Conservation (phyloP, 2,888 invertebrate species). For the Apamea monoglypha region DNA sequence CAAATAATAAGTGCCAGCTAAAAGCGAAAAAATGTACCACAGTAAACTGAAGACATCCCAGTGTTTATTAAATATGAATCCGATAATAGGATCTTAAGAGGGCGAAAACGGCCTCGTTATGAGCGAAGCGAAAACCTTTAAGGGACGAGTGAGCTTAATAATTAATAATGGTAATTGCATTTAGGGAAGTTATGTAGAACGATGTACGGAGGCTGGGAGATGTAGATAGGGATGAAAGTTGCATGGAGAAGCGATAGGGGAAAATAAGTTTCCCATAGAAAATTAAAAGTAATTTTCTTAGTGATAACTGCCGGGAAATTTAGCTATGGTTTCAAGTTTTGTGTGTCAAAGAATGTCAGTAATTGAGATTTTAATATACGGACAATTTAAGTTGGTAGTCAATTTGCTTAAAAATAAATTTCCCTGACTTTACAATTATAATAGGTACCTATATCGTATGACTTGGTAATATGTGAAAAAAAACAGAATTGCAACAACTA, state of each 20-base stretch:
- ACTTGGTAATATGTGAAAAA: background rate
- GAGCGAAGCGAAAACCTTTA: conserved; percentile 48
- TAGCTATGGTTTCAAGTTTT: background rate
- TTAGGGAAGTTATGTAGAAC: conserved; percentile 36
- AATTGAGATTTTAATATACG: background rate
- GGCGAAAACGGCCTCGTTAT: conserved; percentile 35
- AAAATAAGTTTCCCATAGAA: background rate
- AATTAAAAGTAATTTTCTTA: background rate
- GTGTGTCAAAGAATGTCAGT: background rate
- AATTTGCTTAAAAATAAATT: background rate
- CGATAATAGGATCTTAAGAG: conserved; percentile 49
- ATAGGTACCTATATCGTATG: background rate
- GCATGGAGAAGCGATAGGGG: background rate
- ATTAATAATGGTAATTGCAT: conserved; percentile 59
- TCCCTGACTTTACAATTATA: background rate
- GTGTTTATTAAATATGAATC: conserved; percentile 63
- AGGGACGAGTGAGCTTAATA: conserved; percentile 42
- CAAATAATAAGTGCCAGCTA: background rate
- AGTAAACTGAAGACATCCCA: conserved; percentile 26
- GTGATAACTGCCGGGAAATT: background rate
- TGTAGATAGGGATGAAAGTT: conserved; percentile 15
- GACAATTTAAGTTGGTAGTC: background rate
- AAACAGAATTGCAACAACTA: background rate
- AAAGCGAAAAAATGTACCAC: conserved; percentile 11
- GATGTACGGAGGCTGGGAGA: conserved; percentile 10